Conservation (phyloP, 2,113 vertebrate genomes). For the Pedionomus torquatus region DNA sequence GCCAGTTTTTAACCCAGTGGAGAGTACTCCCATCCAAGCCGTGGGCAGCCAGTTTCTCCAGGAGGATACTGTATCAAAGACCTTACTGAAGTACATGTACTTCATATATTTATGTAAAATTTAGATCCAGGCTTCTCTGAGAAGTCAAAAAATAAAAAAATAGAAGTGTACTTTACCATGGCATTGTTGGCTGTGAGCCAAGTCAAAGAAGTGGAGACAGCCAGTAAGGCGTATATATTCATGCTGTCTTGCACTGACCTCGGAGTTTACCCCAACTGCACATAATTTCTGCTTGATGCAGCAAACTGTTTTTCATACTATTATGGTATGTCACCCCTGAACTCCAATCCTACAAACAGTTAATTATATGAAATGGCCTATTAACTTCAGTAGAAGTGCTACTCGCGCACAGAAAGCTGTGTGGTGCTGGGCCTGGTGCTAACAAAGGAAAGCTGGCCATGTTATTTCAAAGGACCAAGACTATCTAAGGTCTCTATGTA, state of each 20-base stretch:
- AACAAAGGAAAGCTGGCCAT: background rate
- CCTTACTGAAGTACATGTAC: no score
- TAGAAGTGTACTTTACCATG: background rate
- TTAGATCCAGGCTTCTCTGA: background rate
- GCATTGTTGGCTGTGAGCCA: background rate
- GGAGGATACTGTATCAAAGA: no score
- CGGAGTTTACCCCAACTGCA: background rate
- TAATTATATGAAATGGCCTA: background rate
- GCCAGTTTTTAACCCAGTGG: no score
- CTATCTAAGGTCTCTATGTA: background rate
- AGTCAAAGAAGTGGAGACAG: background rate
- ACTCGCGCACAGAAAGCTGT: background rate
- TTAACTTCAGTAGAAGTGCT: conserved; percentile 2
- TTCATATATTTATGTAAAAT: no score
- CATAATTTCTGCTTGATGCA: conserved; percentile 32
- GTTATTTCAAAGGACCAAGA: background rate
- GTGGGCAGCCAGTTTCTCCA: no score
- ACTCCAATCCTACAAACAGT: background rate
- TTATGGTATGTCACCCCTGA: background rate
- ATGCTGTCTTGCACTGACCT: background rate
- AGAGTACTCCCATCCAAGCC: no score
- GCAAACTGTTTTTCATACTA: background rate
- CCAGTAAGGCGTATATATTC: background rate
- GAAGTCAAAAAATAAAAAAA: background rate
- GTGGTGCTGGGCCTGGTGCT: background rate